phyloP scores from a whole-genome alignment of 37 sponge, comb jelly and placozoan species.

The Petrosia ficiformis region DNA sequence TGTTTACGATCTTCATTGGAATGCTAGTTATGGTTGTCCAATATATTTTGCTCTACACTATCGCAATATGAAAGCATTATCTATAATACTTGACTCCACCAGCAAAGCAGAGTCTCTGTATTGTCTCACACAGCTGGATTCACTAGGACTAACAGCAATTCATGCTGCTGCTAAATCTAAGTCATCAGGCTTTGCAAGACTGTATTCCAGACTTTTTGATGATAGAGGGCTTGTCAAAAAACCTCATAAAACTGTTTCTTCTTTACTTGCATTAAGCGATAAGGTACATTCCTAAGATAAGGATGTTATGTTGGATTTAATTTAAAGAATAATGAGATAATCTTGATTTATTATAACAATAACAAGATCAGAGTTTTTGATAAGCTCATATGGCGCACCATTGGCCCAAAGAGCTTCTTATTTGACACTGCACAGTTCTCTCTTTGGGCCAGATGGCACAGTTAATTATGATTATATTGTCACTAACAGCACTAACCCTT shows the following conservation, averaged over 20 bases:
- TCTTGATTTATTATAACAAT: no score
- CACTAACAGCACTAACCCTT: no score
- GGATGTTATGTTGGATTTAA: no score
- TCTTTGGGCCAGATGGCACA: no score
- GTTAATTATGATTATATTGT: no score
- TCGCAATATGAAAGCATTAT: conserved; percentile 29
- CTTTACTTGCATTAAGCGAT: conserved; percentile 3
- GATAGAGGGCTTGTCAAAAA: not conserved
- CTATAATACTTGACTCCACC: conserved; percentile 14
- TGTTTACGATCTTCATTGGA: not conserved
- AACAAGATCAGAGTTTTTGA: no score
- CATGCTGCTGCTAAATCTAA: conserved; percentile 36
- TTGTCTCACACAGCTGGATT: conserved; percentile 31
- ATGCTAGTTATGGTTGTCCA: conserved; percentile 39
- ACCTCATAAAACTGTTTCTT: not conserved
- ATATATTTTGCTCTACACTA: conserved; percentile 55
- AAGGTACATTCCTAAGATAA: not conserved
- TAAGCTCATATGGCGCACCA: no score
- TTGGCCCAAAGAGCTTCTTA: no score
- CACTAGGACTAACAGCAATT: conserved; percentile 35
- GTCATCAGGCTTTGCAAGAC: conserved; percentile 53
- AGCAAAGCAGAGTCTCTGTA: conserved; percentile 1
- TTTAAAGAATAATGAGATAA: no score
- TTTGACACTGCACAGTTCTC: no score
- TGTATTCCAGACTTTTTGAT: conserved; percentile 23